These are phyloP conservation scores for Zaprionus lineosus DNA, from an alignment of 2,888 invertebrate species.

Conservation along the genomic window DNA sequence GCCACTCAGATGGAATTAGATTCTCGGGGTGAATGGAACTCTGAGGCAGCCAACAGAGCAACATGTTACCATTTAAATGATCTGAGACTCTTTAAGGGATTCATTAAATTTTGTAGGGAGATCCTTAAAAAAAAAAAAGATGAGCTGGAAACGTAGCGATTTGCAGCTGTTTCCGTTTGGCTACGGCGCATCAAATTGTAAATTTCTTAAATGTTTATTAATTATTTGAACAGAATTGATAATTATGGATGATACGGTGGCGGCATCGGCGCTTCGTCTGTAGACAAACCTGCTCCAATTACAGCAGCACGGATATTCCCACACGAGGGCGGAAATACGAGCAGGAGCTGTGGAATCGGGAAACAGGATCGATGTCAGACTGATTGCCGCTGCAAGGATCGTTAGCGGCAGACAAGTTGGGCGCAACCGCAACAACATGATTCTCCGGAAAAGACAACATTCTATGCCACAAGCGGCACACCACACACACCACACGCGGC, in stretches of 20 bases:
- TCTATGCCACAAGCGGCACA: slow-evolving; percentile 16
- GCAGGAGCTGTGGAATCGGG: slow-evolving; percentile 33
- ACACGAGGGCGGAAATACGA: slow-evolving; percentile 74
- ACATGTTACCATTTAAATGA: slow-evolving; percentile 10
- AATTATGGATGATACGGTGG: slow-evolving; percentile 50
- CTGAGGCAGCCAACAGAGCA: too few relatives aligned
- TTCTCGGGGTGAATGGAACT: too few relatives aligned
- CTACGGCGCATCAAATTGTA: slow-evolving; percentile 32
- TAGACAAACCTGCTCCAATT: slow-evolving; percentile 68
- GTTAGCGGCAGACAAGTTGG: slow-evolving; percentile 81
- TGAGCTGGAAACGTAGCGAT: background rate
- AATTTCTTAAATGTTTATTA: slow-evolving; percentile 70
- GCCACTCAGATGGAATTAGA: slow-evolving; percentile 51
- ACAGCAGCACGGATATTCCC: slow-evolving; percentile 70
- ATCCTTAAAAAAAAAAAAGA: background rate
- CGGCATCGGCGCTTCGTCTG: slow-evolving; percentile 48
- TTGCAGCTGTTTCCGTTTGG: slow-evolving; percentile 64
- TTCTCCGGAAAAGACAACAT: slow-evolving; percentile 66
- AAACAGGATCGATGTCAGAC: slow-evolving; percentile 55
- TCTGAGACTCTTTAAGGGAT: too few relatives aligned
- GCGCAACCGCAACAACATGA: slow-evolving; percentile 81
- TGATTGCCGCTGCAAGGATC: slow-evolving; percentile 78
- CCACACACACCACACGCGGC: slow-evolving; percentile 74
- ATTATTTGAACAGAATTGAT: slow-evolving; percentile 70
- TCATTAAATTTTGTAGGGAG: too few relatives aligned